These are phyloP conservation scores for Paelopatides confundens DNA, from an alignment of 53 echinoderm and acorn worm genomes.

Conservation along the genomic window DNA sequence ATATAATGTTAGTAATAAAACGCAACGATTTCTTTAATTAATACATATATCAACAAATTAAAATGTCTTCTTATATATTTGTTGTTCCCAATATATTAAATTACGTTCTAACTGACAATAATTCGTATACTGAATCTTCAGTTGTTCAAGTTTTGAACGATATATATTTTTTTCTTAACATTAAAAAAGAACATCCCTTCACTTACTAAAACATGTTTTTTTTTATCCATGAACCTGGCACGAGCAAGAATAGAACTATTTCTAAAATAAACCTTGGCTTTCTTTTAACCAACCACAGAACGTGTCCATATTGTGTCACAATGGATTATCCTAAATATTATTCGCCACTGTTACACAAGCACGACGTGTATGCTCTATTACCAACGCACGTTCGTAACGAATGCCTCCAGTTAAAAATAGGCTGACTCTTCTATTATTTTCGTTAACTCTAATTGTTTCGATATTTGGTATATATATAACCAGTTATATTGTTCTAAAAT, in stretches of 20 bases:
- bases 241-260: not conserved
- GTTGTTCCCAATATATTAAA: no score
- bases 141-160: no score
- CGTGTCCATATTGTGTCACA: not conserved
- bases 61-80: no score
- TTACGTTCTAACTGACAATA: no score
- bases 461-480: conserved; percentile 24
- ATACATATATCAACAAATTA: no score
- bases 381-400: conserved; percentile 18
- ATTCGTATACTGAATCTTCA: no score
- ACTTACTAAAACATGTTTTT: no score
- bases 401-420: conserved; percentile 2
- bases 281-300: not conserved
- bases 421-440: not conserved
- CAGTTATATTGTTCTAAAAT: not conserved
- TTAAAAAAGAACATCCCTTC: no score
- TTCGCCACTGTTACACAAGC: conserved; percentile 6
- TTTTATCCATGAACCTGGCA: no score
- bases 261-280: not conserved
- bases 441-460: conserved; percentile 14
- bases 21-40: conserved; percentile 20
- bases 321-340: not conserved
- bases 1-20: not conserved
- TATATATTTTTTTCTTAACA: no score
- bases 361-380: not conserved